Evolutionary conservation across 2,113 vertebrate species (phyloP).

Genomic region (Elachura formosa): DNA sequence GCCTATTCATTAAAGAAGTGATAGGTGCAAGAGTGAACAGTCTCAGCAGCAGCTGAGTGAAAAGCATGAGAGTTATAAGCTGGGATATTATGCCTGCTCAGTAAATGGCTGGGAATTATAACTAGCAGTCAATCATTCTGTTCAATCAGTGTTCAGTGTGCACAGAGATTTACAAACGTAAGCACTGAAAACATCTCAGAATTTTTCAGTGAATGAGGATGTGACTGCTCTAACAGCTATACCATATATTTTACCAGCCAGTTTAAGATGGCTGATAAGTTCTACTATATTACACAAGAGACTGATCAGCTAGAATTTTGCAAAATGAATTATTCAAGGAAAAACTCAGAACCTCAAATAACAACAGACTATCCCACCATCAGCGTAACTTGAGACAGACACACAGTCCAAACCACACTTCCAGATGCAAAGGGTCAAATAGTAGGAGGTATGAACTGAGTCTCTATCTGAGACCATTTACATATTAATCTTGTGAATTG

Average conservation of each 20-base stretch:
- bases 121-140: not conserved
- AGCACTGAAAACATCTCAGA: conserved; percentile 43
- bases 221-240: conserved; percentile 1
- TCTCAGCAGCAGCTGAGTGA: not conserved
- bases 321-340: conserved; percentile 4
- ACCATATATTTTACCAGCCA: not conserved
- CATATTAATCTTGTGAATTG: not conserved
- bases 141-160: conserved; percentile 14
- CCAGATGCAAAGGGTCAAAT: not conserved
- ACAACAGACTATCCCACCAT: not conserved
- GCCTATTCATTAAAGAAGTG: not conserved
- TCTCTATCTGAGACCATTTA: not conserved
- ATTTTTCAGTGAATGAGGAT: not conserved
- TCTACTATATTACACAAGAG: conserved; percentile 48
- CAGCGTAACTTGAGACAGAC: not conserved
- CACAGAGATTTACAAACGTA: conserved; percentile 42
- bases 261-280: conserved; percentile 39
- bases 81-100: not conserved
- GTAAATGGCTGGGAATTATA: not conserved
- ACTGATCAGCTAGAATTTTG: conserved; percentile 32
- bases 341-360: not conserved
- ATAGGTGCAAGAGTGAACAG: conserved; percentile 15
- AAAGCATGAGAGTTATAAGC: not conserved
- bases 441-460: not conserved
- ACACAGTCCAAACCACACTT: not conserved